Base-by-base conservation (phyloP, 2,113 vertebrate species). In the Microcebus murinus region DNA sequence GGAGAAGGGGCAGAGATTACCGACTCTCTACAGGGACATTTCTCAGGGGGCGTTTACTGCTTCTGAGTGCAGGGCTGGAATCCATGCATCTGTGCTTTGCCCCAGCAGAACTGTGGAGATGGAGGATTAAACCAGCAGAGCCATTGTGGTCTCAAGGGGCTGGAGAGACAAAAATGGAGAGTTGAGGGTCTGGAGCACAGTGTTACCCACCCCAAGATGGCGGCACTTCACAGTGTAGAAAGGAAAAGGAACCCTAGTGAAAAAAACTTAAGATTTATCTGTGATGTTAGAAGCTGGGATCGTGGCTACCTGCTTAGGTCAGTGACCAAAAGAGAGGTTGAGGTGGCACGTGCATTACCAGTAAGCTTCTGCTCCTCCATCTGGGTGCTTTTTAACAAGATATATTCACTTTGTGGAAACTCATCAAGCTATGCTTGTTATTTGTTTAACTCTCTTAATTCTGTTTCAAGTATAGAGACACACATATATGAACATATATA, bases 11-110 rank as follows among this genome's bases (percentile, higher is more conserved):
- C 85, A 3, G 13, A 31, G 20, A 42, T 14, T 0, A 20, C 50
- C 0, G 1, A n/a, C 20, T 25, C 29, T 8, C 0, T 29, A 21
- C 15, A 17, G 67, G 0, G 25, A 17, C 12, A 6, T 29, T 61
- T 42, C 20, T 29, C 27, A 21, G 57, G 48, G 23, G 34, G 9
- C 27, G 1, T 67, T 15, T 39, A 14, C 31, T 27, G 27, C 18
- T 29, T 81, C 59, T 34, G 21, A 31, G 31, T 18, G 15, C 0
- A 52, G 3, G 65, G 27, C 27, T 81, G 18, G 50, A 73, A n/a
- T 39, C 6, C 3, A 25, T 8, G 2, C 7, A 1, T 0, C 31
- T 27, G 45, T 20, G 4, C 15, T 36, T n/a, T 71, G 31, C 18
- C 8, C 11, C 42, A 13, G 31, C 36, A 55, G 23, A 27, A 9